Base-by-base conservation (phyloP, 2,888 invertebrate species). In the Megaustenia siamemsis region DNA sequence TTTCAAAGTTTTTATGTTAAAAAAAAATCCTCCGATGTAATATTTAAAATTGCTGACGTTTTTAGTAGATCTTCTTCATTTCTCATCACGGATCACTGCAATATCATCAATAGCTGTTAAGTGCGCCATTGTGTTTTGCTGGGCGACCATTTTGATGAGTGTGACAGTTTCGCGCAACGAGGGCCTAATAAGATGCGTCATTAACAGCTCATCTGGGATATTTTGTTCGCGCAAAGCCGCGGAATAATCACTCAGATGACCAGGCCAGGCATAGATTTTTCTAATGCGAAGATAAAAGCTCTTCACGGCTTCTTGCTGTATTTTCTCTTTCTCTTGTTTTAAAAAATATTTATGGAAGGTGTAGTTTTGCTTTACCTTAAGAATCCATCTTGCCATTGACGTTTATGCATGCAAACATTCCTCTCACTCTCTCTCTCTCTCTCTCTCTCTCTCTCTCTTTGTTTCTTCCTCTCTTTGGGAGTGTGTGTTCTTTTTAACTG, bases 211-310 rank as follows among this genome's bases (percentile, higher is more conserved):
- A 68, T 68, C 35, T 38, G 38, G 68, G 32, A 35, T 38, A 68
- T 68, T 68, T 35, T 68, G 15, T 4, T 35, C 1, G 18, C 35
- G 2, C 35, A 6, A 15, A 12, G 35, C 35, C 68, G 32, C 35
- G 35, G 68, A 35, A 68, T 68, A 68, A 68, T 66, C 66, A 8
- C 66, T 24, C 66, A 66, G 18, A 32, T 68, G 68, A 68, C 68
- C 68, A 38, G 35, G 68, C 15, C 15, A 21, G 35, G 35, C 3
- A 12, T 66, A 28, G 5, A 18, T n/a, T 24, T n/a, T n/a, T n/a
- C n/a, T n/a, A n/a, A n/a, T n/a, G n/a, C n/a, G n/a, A n/a, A n/a
- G n/a, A n/a, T n/a, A n/a, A n/a, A n/a, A n/a, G n/a, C n/a, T n/a
- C n/a, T n/a, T n/a, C n/a, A n/a, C n/a, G n/a, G n/a, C n/a, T n/a